Conservation (phyloP, 2,888 invertebrate genomes). For the Vesta saturnalis region DNA sequence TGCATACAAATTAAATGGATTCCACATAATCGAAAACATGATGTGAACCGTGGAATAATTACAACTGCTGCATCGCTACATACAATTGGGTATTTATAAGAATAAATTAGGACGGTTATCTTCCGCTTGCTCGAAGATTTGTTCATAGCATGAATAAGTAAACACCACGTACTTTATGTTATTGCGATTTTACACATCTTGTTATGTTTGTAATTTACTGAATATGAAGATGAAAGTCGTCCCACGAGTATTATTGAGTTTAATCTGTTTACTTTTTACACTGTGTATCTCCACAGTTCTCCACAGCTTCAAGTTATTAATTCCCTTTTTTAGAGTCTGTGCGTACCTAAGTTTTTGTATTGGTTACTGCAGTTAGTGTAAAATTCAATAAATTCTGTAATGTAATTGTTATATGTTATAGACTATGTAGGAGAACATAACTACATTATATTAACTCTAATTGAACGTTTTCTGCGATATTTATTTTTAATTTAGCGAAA, state of each 20-base stretch:
- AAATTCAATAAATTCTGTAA: too few relatives aligned
- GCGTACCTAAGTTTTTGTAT: too few relatives aligned
- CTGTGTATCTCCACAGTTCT: too few relatives aligned
- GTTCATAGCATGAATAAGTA: neutral
- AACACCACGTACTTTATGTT: neutral
- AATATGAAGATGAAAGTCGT: slow-evolving; percentile 1
- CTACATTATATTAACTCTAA: too few relatives aligned
- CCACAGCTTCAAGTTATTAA: too few relatives aligned
- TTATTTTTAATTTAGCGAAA: too few relatives aligned
- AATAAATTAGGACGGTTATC: neutral
- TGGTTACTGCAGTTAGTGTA: too few relatives aligned
- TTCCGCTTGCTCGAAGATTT: neutral
- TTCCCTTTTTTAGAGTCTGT: too few relatives aligned
- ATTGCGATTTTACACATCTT: neutral
- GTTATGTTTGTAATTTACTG: neutral
- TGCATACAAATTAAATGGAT: neutral
- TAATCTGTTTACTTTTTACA: too few relatives aligned
- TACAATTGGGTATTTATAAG: neutral
- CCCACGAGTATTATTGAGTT: neutral
- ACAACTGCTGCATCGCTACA: neutral
- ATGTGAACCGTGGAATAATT: neutral
- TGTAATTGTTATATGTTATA: too few relatives aligned
- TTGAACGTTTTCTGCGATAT: too few relatives aligned
- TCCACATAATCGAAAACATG: neutral
- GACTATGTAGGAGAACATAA: too few relatives aligned